phyloP scores from a whole-genome alignment of 1,140 invertebrate genomes.

The Leptopilina boulardi region DNA sequence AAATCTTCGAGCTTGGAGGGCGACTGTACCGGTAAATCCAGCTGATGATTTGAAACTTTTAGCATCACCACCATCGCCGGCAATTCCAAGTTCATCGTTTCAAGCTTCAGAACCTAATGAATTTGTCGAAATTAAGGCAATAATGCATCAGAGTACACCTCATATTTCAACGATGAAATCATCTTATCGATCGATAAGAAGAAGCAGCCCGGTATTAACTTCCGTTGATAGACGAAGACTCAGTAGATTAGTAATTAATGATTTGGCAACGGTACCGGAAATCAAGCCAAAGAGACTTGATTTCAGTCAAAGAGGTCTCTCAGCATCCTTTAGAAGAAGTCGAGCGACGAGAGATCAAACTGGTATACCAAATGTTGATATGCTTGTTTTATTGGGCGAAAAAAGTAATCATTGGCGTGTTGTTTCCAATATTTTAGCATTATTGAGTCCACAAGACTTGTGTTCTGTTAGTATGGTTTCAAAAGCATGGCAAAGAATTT shows the following conservation, averaged over 20 bases:
- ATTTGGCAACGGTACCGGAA: constrained; percentile 45
- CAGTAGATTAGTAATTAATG: constrained; percentile 53
- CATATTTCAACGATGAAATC: constrained; percentile 54
- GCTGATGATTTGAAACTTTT: constrained; percentile 48
- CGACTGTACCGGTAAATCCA: constrained; percentile 53
- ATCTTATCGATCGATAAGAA: constrained; percentile 43
- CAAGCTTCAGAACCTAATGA: constrained; percentile 45
- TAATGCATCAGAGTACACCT: constrained; percentile 57
- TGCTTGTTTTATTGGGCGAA: constrained; percentile 65
- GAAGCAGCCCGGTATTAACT: constrained; percentile 42
- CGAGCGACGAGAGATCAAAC: constrained; percentile 60
- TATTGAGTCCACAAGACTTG: constrained; percentile 62
- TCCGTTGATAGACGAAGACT: constrained; percentile 54
- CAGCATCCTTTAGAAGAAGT: constrained; percentile 39
- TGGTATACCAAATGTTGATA: constrained; percentile 62
- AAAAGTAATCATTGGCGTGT: constrained; percentile 68
- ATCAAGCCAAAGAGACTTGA: constrained; percentile 69
- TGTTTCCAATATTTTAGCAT: constrained; percentile 63
- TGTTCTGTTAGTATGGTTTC: constrained; percentile 71
- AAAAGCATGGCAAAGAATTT: constrained; percentile 66
- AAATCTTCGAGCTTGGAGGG: constrained; percentile 39
- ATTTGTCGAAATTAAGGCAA: constrained; percentile 58
- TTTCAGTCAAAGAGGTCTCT: constrained; percentile 56
- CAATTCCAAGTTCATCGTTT: constrained; percentile 53
- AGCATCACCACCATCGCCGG: constrained; percentile 63